Evolutionary conservation across 1,140 invertebrate species (phyloP), one percentile per base, ranked within the genome.

Genomic region (Formica selysi): DNA sequence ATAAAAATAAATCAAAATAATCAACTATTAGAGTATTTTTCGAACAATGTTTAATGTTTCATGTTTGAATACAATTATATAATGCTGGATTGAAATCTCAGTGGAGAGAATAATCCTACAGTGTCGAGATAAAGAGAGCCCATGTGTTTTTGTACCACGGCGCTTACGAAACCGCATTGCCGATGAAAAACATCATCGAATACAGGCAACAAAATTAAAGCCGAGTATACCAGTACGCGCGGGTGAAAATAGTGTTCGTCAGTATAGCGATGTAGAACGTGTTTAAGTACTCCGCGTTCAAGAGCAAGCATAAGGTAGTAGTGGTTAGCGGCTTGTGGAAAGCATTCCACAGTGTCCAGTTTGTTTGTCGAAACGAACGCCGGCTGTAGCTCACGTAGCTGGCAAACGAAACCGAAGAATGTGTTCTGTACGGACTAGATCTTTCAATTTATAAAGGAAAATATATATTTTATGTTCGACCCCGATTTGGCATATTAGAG

Each of bases 41-140:
- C 38, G 51, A 11, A 29, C 19, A 19, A 0, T 22, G 41, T 11
- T 22, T 73, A 74, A 61, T 29, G 19, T 32, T 16, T 54, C 54
- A 81, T 16, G 3, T 13, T 36, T 48, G 38, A 13, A 16, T 29
- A 36, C 26, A 83, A 83, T 83, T 73, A 74, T 16, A 57, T 38
- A 41, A 41, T 13, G 22, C 11, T 26, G 4, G 0, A 13, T n/a
- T 5, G 48, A 48, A 48, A 22, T 32, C 19, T 32, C 19, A 19
- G 11, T 0, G 10, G 26, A 11, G 16, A 81, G 51, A 38, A 48
- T 26, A 29, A 62, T 32, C 4, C 11, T 16, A 51, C 0, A 51
- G 22, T 57, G 38, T 74, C 64, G n/a, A 74, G 73, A 83, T 83
- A 83, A 68, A 36, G 13, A 83, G 79, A 36, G 13, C 6, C 7